phyloP scores from a whole-genome alignment of 2,888 invertebrate genomes.

The Conistra vaccinii region DNA sequence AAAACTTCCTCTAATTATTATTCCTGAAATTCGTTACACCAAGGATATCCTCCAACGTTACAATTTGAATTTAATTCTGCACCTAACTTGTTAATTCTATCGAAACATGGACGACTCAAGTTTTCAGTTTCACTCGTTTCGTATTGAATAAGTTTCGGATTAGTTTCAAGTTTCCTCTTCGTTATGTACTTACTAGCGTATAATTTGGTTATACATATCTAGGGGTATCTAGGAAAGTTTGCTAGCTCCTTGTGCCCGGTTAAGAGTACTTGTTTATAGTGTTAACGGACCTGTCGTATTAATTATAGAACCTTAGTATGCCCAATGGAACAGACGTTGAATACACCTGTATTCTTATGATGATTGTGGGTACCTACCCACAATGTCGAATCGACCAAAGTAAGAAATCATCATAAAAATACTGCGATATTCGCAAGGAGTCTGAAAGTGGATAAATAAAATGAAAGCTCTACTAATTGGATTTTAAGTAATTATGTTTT shows the following conservation, averaged over 20 bases:
- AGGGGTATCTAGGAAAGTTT: conserved; percentile 18
- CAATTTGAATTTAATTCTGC: conserved; percentile 62
- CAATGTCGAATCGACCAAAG: neutral
- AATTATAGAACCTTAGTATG: too few relatives aligned
- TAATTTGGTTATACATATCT: conserved; percentile 31
- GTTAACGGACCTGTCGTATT: too few relatives aligned
- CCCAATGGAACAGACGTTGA: too few relatives aligned
- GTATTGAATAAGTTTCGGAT: conserved; percentile 60
- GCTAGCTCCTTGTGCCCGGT: neutral
- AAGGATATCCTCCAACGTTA: conserved; percentile 38
- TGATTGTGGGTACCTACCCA: too few relatives aligned
- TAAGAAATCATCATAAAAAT: neutral
- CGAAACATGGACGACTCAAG: conserved; percentile 38
- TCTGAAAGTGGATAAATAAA: neutral
- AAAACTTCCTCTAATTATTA: conserved; percentile 35
- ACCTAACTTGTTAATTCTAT: conserved; percentile 57
- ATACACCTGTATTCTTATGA: too few relatives aligned
- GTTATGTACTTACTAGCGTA: conserved; percentile 40
- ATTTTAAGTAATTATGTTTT: neutral
- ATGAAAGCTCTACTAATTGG: neutral
- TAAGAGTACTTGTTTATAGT: neutral
- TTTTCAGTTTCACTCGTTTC: conserved; percentile 57
- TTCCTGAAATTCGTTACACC: conserved; percentile 32
- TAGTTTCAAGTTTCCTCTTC: conserved; percentile 47
- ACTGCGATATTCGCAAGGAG: neutral